phyloP scores from a whole-genome alignment of 2,113 vertebrate genomes.

The Mustela nigripes region DNA sequence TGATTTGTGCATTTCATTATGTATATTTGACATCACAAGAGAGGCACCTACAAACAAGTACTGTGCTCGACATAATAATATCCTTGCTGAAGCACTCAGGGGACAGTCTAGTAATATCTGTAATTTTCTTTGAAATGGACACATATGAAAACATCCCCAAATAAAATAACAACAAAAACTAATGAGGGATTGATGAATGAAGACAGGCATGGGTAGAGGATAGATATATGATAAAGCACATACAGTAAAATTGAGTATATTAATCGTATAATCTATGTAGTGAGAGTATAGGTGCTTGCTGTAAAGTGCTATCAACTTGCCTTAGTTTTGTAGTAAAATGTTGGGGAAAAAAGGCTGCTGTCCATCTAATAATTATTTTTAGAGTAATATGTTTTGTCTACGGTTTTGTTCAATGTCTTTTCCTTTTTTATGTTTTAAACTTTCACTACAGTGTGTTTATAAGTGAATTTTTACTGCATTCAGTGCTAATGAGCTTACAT shows the following conservation, averaged over 20 bases:
- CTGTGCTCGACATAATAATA: background rate
- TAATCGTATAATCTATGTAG: background rate
- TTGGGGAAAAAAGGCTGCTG: background rate
- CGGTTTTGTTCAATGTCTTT: background rate
- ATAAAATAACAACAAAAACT: conserved; percentile 34
- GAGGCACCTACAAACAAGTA: background rate
- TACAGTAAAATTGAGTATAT: background rate
- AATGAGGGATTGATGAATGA: background rate
- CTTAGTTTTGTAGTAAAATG: conserved; percentile 7
- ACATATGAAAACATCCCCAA: background rate
- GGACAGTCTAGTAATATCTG: background rate
- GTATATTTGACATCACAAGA: background rate
- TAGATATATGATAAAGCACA: background rate
- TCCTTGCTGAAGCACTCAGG: background rate
- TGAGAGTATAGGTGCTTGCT: background rate
- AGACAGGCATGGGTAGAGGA: background rate
- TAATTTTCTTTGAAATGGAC: background rate
- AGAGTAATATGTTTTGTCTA: background rate
- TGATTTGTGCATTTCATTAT: background rate
- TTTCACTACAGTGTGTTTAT: background rate
- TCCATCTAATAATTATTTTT: background rate
- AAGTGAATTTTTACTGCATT: background rate
- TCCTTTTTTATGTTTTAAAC: background rate
- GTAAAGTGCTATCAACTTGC: background rate
- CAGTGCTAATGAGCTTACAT: background rate